Evolutionary conservation across 64 coral and sea anemone species (phyloP).

Genomic region (Catalaphyllia jardinei): DNA sequence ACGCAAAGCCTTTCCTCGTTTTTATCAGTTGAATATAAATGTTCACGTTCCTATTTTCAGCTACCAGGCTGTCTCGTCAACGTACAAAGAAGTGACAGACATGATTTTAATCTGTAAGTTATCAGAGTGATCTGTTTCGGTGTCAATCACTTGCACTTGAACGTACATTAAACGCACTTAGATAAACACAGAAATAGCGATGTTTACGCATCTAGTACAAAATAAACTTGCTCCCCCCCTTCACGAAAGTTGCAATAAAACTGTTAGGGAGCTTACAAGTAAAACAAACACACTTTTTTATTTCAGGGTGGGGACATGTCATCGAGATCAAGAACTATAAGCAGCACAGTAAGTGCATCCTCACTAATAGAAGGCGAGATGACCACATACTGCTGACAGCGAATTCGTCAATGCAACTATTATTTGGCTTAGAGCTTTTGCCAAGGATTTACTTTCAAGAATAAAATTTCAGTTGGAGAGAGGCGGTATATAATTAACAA

Average conservation of each 20-base stretch:
- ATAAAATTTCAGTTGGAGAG: too few relatives aligned
- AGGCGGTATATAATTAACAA: too few relatives aligned
- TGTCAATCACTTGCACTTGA: slow-evolving; percentile 13
- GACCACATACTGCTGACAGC: not conserved
- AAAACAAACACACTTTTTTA: not conserved
- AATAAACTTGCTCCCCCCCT: too few relatives aligned
- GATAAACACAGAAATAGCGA: not conserved
- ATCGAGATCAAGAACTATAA: slow-evolving; percentile 35
- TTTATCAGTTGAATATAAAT: not conserved
- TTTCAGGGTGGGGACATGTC: not conserved
- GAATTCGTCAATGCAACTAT: not conserved
- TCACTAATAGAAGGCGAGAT: not conserved
- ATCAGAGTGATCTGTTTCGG: not conserved
- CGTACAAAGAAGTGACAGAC: not conserved
- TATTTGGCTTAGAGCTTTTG: too few relatives aligned
- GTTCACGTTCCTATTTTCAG: not conserved
- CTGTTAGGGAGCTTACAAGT: not conserved
- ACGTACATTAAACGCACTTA: too few relatives aligned
- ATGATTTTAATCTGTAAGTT: slow-evolving; percentile 1
- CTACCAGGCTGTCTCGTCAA: not conserved
- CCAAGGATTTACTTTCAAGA: too few relatives aligned
- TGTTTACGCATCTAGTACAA: not conserved
- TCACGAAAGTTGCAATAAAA: too few relatives aligned
- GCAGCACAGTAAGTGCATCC: slow-evolving; percentile 10
- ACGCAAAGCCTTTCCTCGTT: too few relatives aligned